These are phyloP conservation scores for Melozone crissalis DNA, from an alignment of 2,113 vertebrate species.

Conservation along the genomic window DNA sequence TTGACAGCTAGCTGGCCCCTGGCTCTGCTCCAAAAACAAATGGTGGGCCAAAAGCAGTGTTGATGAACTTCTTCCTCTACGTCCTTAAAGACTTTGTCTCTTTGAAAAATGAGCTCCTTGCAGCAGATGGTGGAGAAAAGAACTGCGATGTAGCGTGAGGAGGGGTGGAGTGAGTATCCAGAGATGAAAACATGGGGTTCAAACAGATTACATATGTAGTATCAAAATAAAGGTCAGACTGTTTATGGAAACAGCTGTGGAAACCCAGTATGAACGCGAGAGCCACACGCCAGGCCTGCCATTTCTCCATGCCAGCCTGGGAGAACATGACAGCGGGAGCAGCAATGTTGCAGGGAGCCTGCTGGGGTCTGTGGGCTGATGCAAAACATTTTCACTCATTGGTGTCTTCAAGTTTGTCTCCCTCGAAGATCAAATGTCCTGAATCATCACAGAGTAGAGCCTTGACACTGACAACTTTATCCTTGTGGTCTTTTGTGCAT, in stretches of 20 bases:
- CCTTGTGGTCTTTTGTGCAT: not conserved
- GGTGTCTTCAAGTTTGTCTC: not conserved
- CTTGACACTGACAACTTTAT: not conserved
- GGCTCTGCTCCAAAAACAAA: not conserved
- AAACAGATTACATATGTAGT: not conserved
- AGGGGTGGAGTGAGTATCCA: not conserved
- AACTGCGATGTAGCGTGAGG: not conserved
- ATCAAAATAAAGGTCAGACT: not conserved
- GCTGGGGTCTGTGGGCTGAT: accelerated
- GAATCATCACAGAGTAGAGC: not conserved
- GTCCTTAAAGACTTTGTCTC: not conserved
- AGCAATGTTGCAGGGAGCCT: not conserved
- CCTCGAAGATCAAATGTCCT: not conserved
- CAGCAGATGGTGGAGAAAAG: not conserved
- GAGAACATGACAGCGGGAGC: not conserved
- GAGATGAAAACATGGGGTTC: not conserved
- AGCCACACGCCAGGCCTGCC: not conserved
- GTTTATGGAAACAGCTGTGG: not conserved
- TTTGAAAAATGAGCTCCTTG: not conserved
- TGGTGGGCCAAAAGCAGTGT: accelerated
- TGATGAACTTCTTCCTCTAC: not conserved
- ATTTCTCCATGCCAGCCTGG: not conserved
- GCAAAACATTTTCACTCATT: not conserved
- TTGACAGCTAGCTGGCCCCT: not conserved
- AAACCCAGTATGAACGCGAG: not conserved